Conservation (phyloP, 2,888 invertebrate genomes). For the Dryadula phaetusa region DNA sequence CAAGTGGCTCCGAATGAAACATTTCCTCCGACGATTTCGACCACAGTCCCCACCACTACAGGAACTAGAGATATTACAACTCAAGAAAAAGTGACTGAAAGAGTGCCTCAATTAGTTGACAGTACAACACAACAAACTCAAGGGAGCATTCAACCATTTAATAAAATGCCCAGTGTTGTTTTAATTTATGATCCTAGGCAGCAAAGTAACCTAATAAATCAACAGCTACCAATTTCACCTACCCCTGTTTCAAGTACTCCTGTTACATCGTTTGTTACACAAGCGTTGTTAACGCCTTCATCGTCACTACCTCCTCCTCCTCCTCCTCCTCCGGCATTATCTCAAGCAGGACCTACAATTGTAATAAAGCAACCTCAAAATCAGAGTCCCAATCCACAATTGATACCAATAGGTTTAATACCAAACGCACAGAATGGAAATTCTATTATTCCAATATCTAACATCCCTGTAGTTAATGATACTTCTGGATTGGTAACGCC, state of each 20-base stretch:
- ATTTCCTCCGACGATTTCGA: conserved; percentile 34
- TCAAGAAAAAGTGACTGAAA: conserved; percentile 24
- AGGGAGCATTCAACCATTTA: conserved; percentile 27
- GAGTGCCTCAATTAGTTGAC: conserved; percentile 25
- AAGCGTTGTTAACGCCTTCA: conserved; percentile 14
- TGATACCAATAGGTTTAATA: conserved; percentile 12
- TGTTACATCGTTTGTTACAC: conserved; percentile 16
- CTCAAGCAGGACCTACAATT: conserved; percentile 17
- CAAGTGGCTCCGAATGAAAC: conserved; percentile 28
- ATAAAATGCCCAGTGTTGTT: conserved; percentile 32
- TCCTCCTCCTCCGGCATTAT: conserved; percentile 19
- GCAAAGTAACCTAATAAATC: conserved; percentile 26
- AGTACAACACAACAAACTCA: conserved; percentile 41
- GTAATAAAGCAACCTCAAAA: conserved; percentile 4
- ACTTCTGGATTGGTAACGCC: conserved; percentile 15
- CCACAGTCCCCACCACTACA: conserved; percentile 30
- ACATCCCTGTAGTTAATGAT: conserved; percentile 24
- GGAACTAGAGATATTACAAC: conserved; percentile 6
- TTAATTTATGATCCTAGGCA: conserved; percentile 37
- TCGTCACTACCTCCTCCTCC: conserved; percentile 13
- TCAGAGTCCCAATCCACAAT: neutral
- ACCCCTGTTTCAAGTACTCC: conserved; percentile 18
- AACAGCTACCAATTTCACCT: conserved; percentile 30
- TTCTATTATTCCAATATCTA: conserved; percentile 31
- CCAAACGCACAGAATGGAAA: conserved; percentile 20